Evolutionary conservation across 2,888 invertebrate species (phyloP).

Genomic region (Troilus luridus): DNA sequence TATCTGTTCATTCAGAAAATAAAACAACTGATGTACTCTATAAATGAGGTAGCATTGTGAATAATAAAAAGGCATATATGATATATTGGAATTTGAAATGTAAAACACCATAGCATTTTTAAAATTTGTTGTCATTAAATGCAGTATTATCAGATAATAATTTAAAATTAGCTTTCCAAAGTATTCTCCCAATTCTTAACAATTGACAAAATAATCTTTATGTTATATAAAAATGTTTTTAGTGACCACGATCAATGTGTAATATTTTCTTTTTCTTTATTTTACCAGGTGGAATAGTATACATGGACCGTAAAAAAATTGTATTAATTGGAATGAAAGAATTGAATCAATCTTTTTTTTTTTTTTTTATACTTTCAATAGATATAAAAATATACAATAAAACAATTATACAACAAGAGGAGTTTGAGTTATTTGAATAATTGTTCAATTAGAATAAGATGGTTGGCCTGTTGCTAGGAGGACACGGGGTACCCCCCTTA

Average conservation of each 20-base stretch:
- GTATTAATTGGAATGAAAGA: too few relatives aligned
- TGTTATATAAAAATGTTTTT: neutral
- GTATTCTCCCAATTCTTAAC: neutral
- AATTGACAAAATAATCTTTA: neutral
- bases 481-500: too few relatives aligned
- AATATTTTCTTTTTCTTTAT: neutral
- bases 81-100: neutral
- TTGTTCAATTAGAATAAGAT: too few relatives aligned
- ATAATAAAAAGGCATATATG: neutral
- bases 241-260: neutral
- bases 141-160: neutral
- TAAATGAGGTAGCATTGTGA: slow-evolving; percentile 14
- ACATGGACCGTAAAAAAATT: too few relatives aligned
- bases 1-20: slow-evolving; percentile 8
- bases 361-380: too few relatives aligned
- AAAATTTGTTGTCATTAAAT: neutral
- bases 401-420: too few relatives aligned
- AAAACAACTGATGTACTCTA: neutral
- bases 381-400: too few relatives aligned
- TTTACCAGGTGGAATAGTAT: too few relatives aligned
- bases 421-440: too few relatives aligned
- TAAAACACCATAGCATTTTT: neutral
- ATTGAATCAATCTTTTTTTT: too few relatives aligned
- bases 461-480: too few relatives aligned
- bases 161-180: neutral